Conservation (phyloP, 2,888 invertebrate species). For the Aquatica leii region DNA sequence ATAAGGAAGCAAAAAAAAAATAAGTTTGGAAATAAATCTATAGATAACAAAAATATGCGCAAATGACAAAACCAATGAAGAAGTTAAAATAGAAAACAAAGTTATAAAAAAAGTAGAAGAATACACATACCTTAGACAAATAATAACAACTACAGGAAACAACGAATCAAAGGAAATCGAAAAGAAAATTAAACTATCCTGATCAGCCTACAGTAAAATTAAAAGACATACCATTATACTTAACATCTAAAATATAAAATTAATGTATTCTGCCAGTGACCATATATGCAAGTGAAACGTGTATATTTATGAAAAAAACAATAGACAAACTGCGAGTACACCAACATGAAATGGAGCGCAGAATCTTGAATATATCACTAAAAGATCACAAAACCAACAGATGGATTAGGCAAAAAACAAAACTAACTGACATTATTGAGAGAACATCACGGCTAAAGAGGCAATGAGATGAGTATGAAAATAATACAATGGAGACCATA, state of each 20-base stretch:
- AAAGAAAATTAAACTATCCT: not conserved
- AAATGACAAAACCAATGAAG: no score
- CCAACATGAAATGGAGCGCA: not conserved
- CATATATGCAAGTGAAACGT: conserved; percentile 11
- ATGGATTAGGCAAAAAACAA: conserved; percentile 7
- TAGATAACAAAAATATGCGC: no score
- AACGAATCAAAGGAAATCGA: no score
- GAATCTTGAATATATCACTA: not conserved
- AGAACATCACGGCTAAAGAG: conserved; percentile 11
- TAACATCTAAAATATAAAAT: not conserved
- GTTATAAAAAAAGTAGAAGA: no score
- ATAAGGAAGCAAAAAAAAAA: no score
- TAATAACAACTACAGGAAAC: no score
- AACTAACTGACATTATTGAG: conserved; percentile 12
- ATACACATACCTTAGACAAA: no score
- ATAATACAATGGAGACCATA: no score
- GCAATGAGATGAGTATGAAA: conserved; percentile 16
- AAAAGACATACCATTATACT: not conserved
- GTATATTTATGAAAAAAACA: conserved; percentile 2
- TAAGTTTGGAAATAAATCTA: no score
- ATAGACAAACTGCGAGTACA: not conserved
- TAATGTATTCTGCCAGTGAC: conserved; percentile 9
- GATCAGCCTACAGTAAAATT: conserved; percentile 10
- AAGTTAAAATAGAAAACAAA: no score
- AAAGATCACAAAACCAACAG: not conserved